Percentiles rank a stretch among this genome's conserved stretches.
These are phyloP conservation scores for Copidosoma floridanum DNA, from an alignment of 1,140 invertebrate species.

Conservation along the genomic window DNA sequence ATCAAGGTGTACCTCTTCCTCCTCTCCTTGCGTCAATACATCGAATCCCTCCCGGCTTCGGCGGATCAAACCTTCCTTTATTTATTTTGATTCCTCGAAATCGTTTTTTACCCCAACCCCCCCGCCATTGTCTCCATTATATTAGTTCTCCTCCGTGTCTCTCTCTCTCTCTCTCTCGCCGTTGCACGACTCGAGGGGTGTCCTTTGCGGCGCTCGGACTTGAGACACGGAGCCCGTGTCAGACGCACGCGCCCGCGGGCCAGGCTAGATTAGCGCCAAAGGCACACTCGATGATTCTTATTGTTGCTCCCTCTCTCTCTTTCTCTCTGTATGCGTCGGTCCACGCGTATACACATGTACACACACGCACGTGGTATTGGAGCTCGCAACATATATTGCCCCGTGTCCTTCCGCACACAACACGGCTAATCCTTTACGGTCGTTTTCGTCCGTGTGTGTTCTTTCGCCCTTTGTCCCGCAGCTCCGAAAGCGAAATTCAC, in stretches of 20 bases:
- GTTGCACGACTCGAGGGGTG: background rate
- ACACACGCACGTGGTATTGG: background rate
- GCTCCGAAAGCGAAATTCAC: background rate
- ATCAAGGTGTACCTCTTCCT: too few species aligned
- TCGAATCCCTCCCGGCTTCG: too few species aligned
- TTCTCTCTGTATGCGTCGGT: too few species aligned
- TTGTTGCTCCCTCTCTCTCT: slow-evolving; percentile 30
- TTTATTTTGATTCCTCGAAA: background rate
- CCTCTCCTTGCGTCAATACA: too few species aligned
- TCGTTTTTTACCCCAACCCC: slow-evolving; percentile 4
- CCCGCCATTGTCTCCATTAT: background rate
- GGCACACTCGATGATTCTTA: slow-evolving; percentile 42
- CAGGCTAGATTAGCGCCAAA: slow-evolving; percentile 47
- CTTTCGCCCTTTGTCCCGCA: background rate
- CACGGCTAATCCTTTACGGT: slow-evolving; percentile 13
- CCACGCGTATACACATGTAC: background rate
- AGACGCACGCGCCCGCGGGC: slow-evolving; percentile 43
- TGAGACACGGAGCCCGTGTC: too few species aligned
- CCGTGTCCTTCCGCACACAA: too few species aligned
- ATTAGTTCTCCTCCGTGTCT: background rate
- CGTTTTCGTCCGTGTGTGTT: background rate
- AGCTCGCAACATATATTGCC: too few species aligned
- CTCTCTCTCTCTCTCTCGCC: background rate
- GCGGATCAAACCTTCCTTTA: too few species aligned
- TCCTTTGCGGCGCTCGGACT: too few species aligned